phyloP scores from a whole-genome alignment of 1,140 invertebrate genomes.

The Lucilia cuprina region DNA sequence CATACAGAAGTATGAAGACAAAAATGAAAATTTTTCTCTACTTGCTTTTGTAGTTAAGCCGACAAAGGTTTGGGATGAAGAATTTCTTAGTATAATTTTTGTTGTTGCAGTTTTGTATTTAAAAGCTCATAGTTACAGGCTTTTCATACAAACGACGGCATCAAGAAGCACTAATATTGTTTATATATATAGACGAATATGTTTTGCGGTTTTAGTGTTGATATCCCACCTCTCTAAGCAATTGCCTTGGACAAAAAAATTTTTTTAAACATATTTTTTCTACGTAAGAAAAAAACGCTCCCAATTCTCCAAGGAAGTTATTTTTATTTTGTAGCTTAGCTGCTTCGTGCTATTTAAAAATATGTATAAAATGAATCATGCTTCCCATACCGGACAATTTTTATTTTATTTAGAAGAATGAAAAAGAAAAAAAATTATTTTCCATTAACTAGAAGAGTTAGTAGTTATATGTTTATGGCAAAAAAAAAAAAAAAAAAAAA shows the following conservation, averaged over 20 bases:
- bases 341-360: conserved; percentile 10
- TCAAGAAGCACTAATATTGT: not conserved
- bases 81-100: not conserved
- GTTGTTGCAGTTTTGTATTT: not conserved
- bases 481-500: too few species aligned
- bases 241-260: not conserved
- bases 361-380: conserved; percentile 23
- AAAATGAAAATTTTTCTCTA: conserved; percentile 2
- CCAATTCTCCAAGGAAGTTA: conserved; percentile 31
- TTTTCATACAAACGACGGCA: not conserved
- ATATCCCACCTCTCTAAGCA: conserved; percentile 23
- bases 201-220: conserved; percentile 17
- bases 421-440: not conserved
- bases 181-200: not conserved
- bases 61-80: conserved; percentile 19
- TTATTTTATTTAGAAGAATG: not conserved
- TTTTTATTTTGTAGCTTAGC: not conserved
- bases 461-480: too few species aligned
- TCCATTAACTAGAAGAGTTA: not conserved
- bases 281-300: conserved; percentile 5
- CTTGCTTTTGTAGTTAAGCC: conserved; percentile 18
- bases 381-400: not conserved
- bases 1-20: not conserved
- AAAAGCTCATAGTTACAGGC: conserved; percentile 4
- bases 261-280: not conserved